Percentiles rank a stretch among this genome's conserved stretches.
These are phyloP conservation scores for Pseudomugil tenellus DNA, from an alignment of 2,797 vertebrate species.

Conservation along the genomic window DNA sequence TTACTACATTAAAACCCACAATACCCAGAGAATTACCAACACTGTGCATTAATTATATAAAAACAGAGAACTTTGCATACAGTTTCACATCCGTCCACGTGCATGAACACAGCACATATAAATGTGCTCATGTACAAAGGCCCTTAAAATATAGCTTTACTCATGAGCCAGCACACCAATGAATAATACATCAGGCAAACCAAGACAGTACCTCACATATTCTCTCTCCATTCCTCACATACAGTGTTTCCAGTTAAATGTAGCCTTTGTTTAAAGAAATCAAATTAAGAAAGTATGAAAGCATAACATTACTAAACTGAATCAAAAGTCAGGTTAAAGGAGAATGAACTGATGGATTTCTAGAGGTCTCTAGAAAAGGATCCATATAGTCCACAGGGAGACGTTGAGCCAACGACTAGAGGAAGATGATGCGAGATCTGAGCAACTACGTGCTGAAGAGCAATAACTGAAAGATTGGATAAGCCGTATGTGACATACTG, in stretches of 20 bases:
- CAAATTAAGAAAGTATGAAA: constrained; percentile 62
- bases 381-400: constrained; percentile 14
- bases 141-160: constrained; percentile 58
- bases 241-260: constrained; percentile 60
- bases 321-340: constrained; percentile 58
- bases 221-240: constrained; percentile 8
- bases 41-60: constrained; percentile 28
- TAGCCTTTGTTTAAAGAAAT: constrained; percentile 65
- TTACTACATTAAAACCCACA: constrained; percentile 5
- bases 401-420: constrained; percentile 15
- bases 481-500: constrained; percentile 13
- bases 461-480: constrained; percentile 12
- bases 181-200: constrained; percentile 69
- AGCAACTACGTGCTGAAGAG: constrained; percentile 16
- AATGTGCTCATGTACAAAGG: constrained; percentile 19
- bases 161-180: constrained; percentile 51
- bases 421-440: constrained; percentile 14
- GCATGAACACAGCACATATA: constrained; percentile 10
- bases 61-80: constrained; percentile 11
- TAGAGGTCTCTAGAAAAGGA: constrained; percentile 31
- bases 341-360: constrained; percentile 50
- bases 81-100: background rate
- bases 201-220: constrained; percentile 51
- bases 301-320: constrained; percentile 29
- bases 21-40: constrained; percentile 8